These are phyloP conservation scores for Lagorchestes hirsutus DNA, from an alignment of 2,797 vertebrate genomes.

Conservation along the genomic window DNA sequence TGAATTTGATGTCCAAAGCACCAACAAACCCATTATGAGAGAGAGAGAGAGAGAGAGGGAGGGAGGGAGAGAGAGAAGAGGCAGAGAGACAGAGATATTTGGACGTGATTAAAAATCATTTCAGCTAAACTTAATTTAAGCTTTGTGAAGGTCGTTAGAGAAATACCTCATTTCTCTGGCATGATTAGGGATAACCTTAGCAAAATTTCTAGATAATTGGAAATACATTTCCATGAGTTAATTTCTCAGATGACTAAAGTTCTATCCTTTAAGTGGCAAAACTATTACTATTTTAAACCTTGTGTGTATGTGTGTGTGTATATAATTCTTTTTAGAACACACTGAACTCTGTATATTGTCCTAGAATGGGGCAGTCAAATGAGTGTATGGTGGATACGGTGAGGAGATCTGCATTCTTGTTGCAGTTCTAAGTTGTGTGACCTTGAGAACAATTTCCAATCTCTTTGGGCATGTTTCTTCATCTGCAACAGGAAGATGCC, in stretches of 20 bases:
- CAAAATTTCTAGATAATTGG: not conserved
- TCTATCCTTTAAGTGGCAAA: not conserved
- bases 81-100: not conserved
- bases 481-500: not conserved
- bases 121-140: not conserved
- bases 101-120: not conserved
- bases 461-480: not conserved
- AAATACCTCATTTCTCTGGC: not conserved
- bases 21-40: too few species aligned
- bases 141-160: not conserved
- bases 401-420: not conserved
- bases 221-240: not conserved
- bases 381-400: not conserved
- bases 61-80: fast-evolving
- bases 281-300: not conserved
- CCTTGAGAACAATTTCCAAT: not conserved
- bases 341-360: not conserved
- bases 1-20: not conserved
- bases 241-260: not conserved
- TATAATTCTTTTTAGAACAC: not conserved
- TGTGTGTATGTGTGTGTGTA: not conserved
- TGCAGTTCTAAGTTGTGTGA: not conserved
- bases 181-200: not conserved
- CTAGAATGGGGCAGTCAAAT: not conserved
- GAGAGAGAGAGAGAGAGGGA: not conserved